phyloP scores from a whole-genome alignment of 2,113 vertebrate species.

The Bucco capensis region DNA sequence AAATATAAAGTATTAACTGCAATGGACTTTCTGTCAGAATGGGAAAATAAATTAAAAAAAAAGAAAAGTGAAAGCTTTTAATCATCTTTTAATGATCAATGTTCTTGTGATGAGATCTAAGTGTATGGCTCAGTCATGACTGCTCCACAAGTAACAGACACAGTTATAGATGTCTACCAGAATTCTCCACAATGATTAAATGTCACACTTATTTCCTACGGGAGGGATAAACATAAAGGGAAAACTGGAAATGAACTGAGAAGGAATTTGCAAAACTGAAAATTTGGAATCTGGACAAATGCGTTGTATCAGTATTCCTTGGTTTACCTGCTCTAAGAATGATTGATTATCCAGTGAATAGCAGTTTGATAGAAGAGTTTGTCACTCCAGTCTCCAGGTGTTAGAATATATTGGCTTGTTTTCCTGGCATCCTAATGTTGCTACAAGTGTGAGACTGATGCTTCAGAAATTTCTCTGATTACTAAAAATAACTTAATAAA shows the following conservation, averaged over 20 bases:
- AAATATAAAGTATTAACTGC: not conserved
- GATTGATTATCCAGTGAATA: not conserved
- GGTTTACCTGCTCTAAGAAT: not conserved
- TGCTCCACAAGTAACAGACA: not conserved
- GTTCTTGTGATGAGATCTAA: not conserved
- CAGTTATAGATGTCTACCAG: not conserved
- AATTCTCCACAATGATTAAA: not conserved
- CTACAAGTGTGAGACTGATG: not conserved
- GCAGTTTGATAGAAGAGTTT: not conserved
- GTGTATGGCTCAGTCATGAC: not conserved
- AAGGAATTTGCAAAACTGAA: not conserved
- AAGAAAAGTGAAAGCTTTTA: not conserved
- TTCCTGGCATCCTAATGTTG: not conserved
- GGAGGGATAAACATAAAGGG: not conserved
- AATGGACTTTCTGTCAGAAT: not conserved
- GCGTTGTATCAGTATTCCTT: not conserved
- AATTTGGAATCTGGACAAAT: not conserved
- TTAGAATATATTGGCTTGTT: not conserved
- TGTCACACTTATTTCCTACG: not conserved
- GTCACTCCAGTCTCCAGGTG: not conserved
- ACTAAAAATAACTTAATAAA: not conserved
- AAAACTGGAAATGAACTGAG: too few species aligned
- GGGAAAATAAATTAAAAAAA: not conserved
- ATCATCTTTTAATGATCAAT: not conserved
- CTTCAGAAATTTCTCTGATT: not conserved